A percentile compares a stretch with the other conserved stretches of the same genome.
These are phyloP conservation scores for Myotis findleyi DNA, from an alignment of 2,797 vertebrate species.

Conservation along the genomic window DNA sequence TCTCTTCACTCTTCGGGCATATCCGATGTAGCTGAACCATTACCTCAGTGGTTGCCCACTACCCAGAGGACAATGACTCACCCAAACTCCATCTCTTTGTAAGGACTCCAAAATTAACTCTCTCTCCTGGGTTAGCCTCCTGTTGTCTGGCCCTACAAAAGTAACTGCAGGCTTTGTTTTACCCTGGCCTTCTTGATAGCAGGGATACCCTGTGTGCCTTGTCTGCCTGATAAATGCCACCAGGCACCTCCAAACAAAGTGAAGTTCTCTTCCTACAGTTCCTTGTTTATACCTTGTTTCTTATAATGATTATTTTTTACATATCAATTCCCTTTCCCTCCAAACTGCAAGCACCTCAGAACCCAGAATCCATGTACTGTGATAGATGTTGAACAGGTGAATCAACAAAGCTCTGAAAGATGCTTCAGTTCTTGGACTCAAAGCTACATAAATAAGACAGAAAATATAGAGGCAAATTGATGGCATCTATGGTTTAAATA, in stretches of 20 bases:
- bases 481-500: background rate
- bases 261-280: background rate
- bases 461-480: slow-evolving; percentile 16
- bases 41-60: background rate
- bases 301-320: background rate
- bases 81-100: background rate
- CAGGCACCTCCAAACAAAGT: background rate
- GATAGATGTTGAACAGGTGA: background rate
- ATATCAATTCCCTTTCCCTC: background rate
- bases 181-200: background rate
- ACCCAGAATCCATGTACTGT: background rate
- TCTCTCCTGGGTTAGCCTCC: background rate
- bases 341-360: background rate
- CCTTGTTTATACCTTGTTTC: background rate
- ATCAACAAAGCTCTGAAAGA: background rate
- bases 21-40: background rate
- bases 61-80: background rate
- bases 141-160: background rate
- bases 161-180: background rate
- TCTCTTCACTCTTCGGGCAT: background rate
- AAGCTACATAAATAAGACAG: background rate
- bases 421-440: slow-evolving; percentile 24
- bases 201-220: background rate
- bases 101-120: background rate
- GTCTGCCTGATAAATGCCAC: background rate